phyloP scores from a whole-genome alignment of 2,113 vertebrate species.

The Leptobrachium ailaonicum region DNA sequence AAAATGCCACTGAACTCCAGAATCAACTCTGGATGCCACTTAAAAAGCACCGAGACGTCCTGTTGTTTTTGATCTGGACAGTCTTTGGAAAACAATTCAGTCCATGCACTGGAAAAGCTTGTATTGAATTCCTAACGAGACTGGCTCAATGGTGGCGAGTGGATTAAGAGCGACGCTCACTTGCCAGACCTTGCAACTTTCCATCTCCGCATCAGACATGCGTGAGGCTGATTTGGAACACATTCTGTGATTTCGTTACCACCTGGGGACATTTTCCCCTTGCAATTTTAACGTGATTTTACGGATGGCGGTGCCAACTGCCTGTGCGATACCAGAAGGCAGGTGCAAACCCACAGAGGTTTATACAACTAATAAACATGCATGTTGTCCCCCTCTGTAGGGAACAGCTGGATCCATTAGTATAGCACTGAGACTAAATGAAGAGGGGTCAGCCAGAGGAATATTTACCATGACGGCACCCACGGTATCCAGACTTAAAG shows the following conservation, averaged over 20 bases:
- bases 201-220: slow-evolving; percentile 7
- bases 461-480: slow-evolving; percentile 18
- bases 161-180: neutral
- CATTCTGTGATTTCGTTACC: slow-evolving; percentile 7
- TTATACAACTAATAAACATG: slow-evolving; percentile 42
- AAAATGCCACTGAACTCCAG: no score
- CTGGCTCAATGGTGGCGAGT: neutral
- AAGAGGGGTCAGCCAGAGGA: slow-evolving; percentile 45
- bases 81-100: no score
- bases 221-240: slow-evolving; percentile 9
- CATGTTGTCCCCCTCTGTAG: slow-evolving; percentile 38
- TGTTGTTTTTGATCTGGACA: no score
- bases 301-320: slow-evolving; percentile 36
- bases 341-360: slow-evolving; percentile 43
- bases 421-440: slow-evolving; percentile 44
- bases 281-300: slow-evolving; percentile 41
- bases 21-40: no score
- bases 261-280: slow-evolving; percentile 46
- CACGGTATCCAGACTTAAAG: slow-evolving; percentile 3
- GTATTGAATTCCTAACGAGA: neutral
- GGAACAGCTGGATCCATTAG: slow-evolving; percentile 46
- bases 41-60: no score
- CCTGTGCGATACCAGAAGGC: slow-evolving; percentile 36
- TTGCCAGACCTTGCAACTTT: neutral
- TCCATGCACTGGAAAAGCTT: neutral